Percentiles rank a stretch among this genome's conserved stretches.
phyloP scores from a whole-genome alignment of 2,113 vertebrate genomes.

The Tyrannus savana region DNA sequence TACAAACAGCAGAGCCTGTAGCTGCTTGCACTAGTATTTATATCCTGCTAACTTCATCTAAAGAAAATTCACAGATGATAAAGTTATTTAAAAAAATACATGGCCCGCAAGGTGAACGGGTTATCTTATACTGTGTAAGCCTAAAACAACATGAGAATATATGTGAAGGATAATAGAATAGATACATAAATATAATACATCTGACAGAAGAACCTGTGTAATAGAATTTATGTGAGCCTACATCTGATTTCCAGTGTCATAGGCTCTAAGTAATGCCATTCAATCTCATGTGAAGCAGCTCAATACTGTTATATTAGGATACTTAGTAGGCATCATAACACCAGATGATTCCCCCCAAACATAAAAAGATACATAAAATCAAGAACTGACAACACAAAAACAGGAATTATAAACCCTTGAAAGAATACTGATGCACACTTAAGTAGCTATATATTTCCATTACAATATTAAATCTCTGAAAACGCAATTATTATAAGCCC shows the following conservation, averaged over 20 bases:
- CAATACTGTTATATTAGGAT: background rate
- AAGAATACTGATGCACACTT: background rate
- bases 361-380: background rate
- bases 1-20: background rate
- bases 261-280: background rate
- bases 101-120: background rate
- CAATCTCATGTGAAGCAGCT: background rate
- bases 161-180: background rate
- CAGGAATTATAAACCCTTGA: background rate
- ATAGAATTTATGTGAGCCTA: background rate
- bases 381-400: background rate
- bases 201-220: background rate
- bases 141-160: background rate
- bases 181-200: background rate
- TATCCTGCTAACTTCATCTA: background rate
- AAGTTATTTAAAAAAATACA: background rate
- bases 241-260: background rate
- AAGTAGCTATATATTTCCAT: background rate
- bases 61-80: background rate
- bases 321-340: background rate
- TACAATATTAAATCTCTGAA: background rate
- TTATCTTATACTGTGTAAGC: background rate
- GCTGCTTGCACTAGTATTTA: background rate
- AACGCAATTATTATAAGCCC: background rate
- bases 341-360: background rate